Conservation (phyloP, 1,140 invertebrate genomes). For the Grapholita molesta region DNA sequence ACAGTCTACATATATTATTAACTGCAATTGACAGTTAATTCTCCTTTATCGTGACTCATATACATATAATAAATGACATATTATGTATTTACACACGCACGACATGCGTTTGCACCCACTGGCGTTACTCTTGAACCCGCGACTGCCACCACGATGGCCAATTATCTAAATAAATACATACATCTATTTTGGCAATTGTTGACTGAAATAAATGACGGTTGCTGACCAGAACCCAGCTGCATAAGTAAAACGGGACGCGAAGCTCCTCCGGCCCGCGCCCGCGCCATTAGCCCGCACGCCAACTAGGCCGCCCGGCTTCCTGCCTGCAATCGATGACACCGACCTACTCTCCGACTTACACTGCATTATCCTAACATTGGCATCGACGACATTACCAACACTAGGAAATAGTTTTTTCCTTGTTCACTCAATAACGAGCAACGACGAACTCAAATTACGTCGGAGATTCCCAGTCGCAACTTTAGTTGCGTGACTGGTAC, state of each 20-base stretch:
- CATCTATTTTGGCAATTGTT: slow-evolving; percentile 19
- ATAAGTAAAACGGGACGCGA: slow-evolving; percentile 36
- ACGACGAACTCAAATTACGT: not conserved
- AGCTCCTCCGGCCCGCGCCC: slow-evolving; percentile 37
- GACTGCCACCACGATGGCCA: not conserved
- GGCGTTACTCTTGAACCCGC: not conserved
- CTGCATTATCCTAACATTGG: not conserved
- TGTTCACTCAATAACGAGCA: not conserved
- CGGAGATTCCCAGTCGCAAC: not conserved
- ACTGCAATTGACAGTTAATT: too few relatives aligned
- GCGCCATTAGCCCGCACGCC: slow-evolving; percentile 57
- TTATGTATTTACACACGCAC: not conserved
- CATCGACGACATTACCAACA: not conserved
- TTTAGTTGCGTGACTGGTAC: not conserved
- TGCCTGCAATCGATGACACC: slow-evolving; percentile 46
- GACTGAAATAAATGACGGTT: slow-evolving; percentile 39
- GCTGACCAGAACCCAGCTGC: slow-evolving; percentile 38
- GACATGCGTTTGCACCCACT: not conserved
- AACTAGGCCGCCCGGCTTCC: slow-evolving; percentile 59
- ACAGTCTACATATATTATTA: too few relatives aligned
- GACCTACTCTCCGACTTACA: slow-evolving; percentile 27
- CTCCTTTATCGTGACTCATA: too few relatives aligned
- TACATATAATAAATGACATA: too few relatives aligned
- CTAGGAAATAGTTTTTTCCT: slow-evolving; percentile 9
- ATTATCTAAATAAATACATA: slow-evolving; percentile 21